A percentile compares a stretch with the other conserved stretches of the same genome.
These are phyloP conservation scores for Mastomys coucha DNA, from an alignment of 2,113 vertebrate genomes.

Conservation along the genomic window DNA sequence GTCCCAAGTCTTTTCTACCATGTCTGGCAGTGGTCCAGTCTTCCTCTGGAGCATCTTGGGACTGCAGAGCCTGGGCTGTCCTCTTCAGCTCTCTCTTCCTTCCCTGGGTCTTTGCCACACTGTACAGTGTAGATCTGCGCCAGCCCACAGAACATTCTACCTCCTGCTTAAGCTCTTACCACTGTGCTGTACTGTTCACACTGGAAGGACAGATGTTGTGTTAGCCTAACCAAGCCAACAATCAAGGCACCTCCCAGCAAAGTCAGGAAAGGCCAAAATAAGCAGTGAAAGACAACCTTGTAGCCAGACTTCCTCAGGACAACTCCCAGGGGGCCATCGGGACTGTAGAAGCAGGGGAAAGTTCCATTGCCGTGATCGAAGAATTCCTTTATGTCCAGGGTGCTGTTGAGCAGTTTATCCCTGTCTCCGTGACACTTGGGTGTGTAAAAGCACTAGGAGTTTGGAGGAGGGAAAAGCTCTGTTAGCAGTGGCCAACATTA, in stretches of 20 bases:
- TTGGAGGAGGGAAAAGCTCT: neutral
- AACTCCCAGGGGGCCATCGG: constrained; percentile 79
- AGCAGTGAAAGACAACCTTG: constrained; percentile 81
- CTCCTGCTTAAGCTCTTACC: constrained; percentile 14
- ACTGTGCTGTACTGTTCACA: constrained; percentile 77
- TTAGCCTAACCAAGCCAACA: constrained; percentile 90
- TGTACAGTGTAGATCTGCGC: constrained; percentile 26
- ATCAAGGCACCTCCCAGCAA: constrained; percentile 88
- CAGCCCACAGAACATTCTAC: constrained; percentile 2
- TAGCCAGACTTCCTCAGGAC: constrained; percentile 83
- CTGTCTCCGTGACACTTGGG: constrained; percentile 88
- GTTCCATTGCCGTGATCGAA: constrained; percentile 81
- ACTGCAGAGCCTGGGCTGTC: constrained; percentile 54
- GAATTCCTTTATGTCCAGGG: constrained; percentile 83
- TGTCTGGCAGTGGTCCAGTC: neutral
- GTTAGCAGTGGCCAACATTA: neutral
- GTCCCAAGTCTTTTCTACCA: neutral
- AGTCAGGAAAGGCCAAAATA: constrained; percentile 90
- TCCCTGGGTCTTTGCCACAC: constrained; percentile 18
- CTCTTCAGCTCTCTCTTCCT: constrained; percentile 53
- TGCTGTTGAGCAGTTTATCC: constrained; percentile 82
- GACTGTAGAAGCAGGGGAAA: constrained; percentile 84
- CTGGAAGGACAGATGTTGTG: constrained; percentile 86
- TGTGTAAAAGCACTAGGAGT: constrained; percentile 90
- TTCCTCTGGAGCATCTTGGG: neutral